Evolutionary conservation across 2,888 invertebrate species (phyloP), one percentile per base, ranked within the genome.

Genomic region (Plagiodera versicolora): DNA sequence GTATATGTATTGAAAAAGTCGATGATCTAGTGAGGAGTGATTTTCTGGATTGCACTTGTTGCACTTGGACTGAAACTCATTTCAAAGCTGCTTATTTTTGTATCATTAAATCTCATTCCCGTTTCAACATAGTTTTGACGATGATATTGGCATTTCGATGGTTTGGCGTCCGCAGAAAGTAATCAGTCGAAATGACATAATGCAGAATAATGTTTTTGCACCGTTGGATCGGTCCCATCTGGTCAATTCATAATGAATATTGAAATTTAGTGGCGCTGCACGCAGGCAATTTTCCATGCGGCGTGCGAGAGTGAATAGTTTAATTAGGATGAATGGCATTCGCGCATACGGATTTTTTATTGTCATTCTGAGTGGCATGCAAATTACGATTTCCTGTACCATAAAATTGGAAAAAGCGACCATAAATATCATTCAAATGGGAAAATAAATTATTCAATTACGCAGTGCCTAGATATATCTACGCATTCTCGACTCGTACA

Each of bases 401-500:
- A 63, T 67, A 67, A 68, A 69, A 69, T 64, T 55, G 66, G 62
- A 60, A 58, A 61, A 61, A 61, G 60, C 61, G 62, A 28, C 66
- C 61, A 63, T 69, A 69, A 72, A 72, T 71, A 70, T 72, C 63
- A 68, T 72, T 68, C 68, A 70, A 72, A 72, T 70, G 69, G 68
- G 68, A 61, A 65, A 67, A 72, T 71, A 72, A 71, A 71, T 72
- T 72, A 72, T 72, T 68, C 72, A 71, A 72, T 72, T 72, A 72
- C 67, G 61, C 54, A 64, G 59, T 67, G 57, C 57, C 59, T 57
- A 61, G 67, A 68, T 70, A 68, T 67, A 70, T 71, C 70, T 66
- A 61, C 54, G 62, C 63, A 67, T 67, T 62, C 65, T 65, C 58
- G 53, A 62, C 48, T 60, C 46, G 58, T 54, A 58, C 65, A 64